phyloP scores from a whole-genome alignment of 2,888 invertebrate genomes.

The Epinotia demarniana region DNA sequence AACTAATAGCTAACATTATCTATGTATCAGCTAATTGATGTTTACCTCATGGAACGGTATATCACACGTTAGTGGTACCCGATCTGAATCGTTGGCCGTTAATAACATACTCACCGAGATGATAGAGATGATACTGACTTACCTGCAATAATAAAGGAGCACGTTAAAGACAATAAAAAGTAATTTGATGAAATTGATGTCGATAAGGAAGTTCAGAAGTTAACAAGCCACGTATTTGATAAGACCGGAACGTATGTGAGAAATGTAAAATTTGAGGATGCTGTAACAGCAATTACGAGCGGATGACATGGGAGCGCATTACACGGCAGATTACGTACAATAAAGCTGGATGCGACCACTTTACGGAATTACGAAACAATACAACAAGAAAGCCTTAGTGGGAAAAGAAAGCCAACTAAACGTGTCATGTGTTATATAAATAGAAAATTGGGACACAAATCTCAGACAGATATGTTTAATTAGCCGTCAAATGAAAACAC shows the following conservation, averaged over 20 bases:
- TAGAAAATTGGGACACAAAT: slow-evolving; percentile 52
- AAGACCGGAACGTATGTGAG: slow-evolving; percentile 57
- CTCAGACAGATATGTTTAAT: slow-evolving; percentile 25
- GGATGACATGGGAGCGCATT: slow-evolving; percentile 72
- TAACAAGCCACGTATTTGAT: slow-evolving; percentile 61
- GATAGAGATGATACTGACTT: slow-evolving; percentile 55
- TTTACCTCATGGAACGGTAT: slow-evolving; percentile 69
- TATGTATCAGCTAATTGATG: slow-evolving; percentile 81
- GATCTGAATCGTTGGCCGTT: slow-evolving; percentile 46
- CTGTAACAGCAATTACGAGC: slow-evolving; percentile 69
- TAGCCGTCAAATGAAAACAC: slow-evolving; percentile 26
- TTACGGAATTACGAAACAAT: slow-evolving; percentile 77
- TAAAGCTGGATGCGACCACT: slow-evolving; percentile 62
- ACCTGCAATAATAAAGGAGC: slow-evolving; percentile 74
- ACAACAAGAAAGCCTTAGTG: slow-evolving; percentile 74
- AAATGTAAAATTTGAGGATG: slow-evolving; percentile 64
- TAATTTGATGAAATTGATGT: slow-evolving; percentile 32
- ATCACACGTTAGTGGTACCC: slow-evolving; percentile 43
- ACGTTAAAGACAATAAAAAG: slow-evolving; percentile 31
- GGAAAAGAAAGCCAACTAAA: slow-evolving; percentile 74
- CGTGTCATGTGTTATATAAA: slow-evolving; percentile 60
- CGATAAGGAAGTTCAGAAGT: slow-evolving; percentile 61
- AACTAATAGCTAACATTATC: slow-evolving; percentile 80
- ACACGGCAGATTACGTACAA: slow-evolving; percentile 74
- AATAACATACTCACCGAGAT: slow-evolving; percentile 61